A percentile compares a stretch with the other conserved stretches of the same genome.
phyloP scores from a whole-genome alignment of 2,888 invertebrate species.

The Chrysolina haemoptera region DNA sequence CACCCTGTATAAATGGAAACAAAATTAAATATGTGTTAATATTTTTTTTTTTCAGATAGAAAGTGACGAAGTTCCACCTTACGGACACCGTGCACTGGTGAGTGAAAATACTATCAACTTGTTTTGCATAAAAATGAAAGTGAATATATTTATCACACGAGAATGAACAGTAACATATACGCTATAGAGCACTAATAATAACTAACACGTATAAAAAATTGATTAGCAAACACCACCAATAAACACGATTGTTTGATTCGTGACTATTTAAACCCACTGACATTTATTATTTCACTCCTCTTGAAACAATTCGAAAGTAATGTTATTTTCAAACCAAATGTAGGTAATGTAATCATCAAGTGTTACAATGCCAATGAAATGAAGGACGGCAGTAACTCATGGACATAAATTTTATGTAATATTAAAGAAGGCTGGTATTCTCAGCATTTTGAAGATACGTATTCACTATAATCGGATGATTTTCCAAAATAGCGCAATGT shows the following conservation, averaged over 20 bases:
- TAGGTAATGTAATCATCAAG: constrained; percentile 14
- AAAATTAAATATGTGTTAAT: background rate
- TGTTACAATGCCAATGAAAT: background rate
- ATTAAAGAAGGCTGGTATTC: too few relatives aligned
- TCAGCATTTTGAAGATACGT: too few relatives aligned
- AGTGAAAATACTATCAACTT: constrained; percentile 26
- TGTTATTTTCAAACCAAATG: constrained; percentile 29
- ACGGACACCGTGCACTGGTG: constrained; percentile 13
- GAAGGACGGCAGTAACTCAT: background rate
- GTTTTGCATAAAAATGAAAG: constrained; percentile 42
- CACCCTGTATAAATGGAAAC: too few relatives aligned
- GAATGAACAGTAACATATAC: constrained; percentile 28
- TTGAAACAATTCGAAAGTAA: constrained; percentile 40
- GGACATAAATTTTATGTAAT: too few relatives aligned
- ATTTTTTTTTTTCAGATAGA: constrained; percentile 16
- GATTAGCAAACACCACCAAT: constrained; percentile 35
- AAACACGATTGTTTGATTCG: constrained; percentile 41
- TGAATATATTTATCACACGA: constrained; percentile 25
- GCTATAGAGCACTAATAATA: constrained; percentile 32
- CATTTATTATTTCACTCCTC: constrained; percentile 45
- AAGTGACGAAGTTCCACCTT: constrained; percentile 21
- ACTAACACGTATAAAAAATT: constrained; percentile 29
- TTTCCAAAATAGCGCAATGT: too few relatives aligned
- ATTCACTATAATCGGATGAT: too few relatives aligned
- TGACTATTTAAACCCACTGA: constrained; percentile 41